These are phyloP conservation scores for Aythya baeri DNA, from an alignment of 2,113 vertebrate genomes.

Conservation along the genomic window DNA sequence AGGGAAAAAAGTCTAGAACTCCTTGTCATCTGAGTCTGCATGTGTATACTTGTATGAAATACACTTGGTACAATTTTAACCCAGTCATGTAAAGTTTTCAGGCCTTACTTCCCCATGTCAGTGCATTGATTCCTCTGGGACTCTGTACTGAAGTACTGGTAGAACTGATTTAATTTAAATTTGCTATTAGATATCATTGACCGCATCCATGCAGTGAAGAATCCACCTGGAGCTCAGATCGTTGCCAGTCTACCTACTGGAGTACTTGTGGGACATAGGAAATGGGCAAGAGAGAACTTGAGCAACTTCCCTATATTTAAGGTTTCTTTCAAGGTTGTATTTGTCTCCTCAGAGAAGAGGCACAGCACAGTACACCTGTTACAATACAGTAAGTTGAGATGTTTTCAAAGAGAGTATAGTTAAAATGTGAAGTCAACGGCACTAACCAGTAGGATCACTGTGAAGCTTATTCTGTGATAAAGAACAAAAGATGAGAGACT, in stretches of 20 bases:
- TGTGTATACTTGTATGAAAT: not conserved
- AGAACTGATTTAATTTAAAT: not conserved
- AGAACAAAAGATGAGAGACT: not conserved
- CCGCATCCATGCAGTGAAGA: not conserved
- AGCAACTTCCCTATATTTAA: not conserved
- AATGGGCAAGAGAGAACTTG: not conserved
- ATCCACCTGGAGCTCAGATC: not conserved
- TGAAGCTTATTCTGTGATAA: not conserved
- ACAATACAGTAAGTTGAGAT: not conserved
- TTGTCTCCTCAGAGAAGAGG: not conserved
- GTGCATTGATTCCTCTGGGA: not conserved
- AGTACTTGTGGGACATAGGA: accelerated
- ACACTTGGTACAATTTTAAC: not conserved
- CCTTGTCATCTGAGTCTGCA: not conserved
- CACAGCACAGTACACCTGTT: accelerated
- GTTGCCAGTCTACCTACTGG: not conserved
- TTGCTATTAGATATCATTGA: not conserved
- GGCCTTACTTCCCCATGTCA: not conserved
- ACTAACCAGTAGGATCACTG: not conserved
- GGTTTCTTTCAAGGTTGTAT: no score
- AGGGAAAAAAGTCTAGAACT: not conserved
- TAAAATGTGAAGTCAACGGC: not conserved
- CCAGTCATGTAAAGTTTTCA: not conserved
- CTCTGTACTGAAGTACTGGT: not conserved
- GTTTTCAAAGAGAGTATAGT: not conserved